Conservation (phyloP, 2,797 vertebrate genomes). For the Sebastes kiyomatsui region DNA sequence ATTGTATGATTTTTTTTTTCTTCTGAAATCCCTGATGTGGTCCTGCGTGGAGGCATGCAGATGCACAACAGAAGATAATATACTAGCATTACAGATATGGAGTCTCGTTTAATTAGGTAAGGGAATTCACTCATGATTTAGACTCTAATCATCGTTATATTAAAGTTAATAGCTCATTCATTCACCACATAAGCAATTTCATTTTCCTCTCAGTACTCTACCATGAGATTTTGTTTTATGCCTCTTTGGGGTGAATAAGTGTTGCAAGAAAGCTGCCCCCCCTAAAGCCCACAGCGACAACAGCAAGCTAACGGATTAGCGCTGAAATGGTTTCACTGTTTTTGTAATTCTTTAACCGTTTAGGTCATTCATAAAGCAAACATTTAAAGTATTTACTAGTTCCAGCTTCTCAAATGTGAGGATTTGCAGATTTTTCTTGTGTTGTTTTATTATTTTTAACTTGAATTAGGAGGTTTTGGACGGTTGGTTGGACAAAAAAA, state of each 20-base stretch:
- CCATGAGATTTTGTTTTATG: neutral
- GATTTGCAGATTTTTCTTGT: neutral
- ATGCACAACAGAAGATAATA: slow-evolving; percentile 38
- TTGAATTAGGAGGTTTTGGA: neutral
- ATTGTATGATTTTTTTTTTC: neutral
- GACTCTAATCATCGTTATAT: slow-evolving; percentile 27
- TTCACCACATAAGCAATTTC: slow-evolving; percentile 11
- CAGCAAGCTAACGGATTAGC: neutral
- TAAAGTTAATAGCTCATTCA: slow-evolving; percentile 24
- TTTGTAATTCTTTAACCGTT: neutral
- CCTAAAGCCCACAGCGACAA: neutral
- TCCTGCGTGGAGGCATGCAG: neutral
- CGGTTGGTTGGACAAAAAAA: neutral
- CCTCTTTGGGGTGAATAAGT: neutral
- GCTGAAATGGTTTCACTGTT: neutral
- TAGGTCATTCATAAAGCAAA: neutral
- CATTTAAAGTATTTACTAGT: neutral
- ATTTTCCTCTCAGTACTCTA: neutral
- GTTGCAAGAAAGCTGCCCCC: neutral
- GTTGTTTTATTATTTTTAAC: neutral
- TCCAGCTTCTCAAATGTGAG: neutral
- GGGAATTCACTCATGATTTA: slow-evolving; percentile 24
- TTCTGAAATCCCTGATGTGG: slow-evolving; percentile 11
- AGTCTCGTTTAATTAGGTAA: slow-evolving; percentile 41
- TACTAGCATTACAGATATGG: neutral